Evolutionary conservation across 2,888 invertebrate genomes (phyloP).

Genomic region (Pyrochroa serraticornis): DNA sequence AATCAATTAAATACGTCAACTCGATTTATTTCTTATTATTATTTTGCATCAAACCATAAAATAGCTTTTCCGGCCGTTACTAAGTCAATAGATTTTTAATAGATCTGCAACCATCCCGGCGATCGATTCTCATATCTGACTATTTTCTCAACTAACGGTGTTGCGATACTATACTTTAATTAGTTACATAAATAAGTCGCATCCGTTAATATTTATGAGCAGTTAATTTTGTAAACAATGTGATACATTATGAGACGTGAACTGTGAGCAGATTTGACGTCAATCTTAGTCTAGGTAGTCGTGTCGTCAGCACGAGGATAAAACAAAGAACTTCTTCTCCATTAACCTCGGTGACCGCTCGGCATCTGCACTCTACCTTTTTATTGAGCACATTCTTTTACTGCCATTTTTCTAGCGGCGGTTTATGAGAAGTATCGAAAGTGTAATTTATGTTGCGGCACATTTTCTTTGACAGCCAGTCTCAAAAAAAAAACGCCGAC

Average conservation of each 20-base stretch:
- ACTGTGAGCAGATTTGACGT: slow-evolving; percentile 4
- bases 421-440: slow-evolving; percentile 10
- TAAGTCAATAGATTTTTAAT: too few species aligned
- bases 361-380: slow-evolving; percentile 7
- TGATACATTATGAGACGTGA: slow-evolving; percentile 6
- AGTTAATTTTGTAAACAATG: slow-evolving; percentile 10
- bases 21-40: too few species aligned
- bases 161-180: too few species aligned
- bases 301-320: slow-evolving; percentile 11
- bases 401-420: slow-evolving; percentile 4
- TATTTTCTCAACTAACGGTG: too few species aligned
- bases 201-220: slow-evolving; percentile 7
- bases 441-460: slow-evolving; percentile 13
- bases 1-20: too few species aligned
- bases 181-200: slow-evolving; percentile 3
- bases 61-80: too few species aligned
- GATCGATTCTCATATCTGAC: too few species aligned
- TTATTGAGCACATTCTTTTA: neutral
- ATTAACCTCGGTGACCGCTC: slow-evolving; percentile 16
- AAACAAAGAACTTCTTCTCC: slow-evolving; percentile 15
- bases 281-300: slow-evolving; percentile 7
- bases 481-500: slow-evolving; percentile 2
- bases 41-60: too few species aligned
- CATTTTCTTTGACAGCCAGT: slow-evolving; percentile 10
- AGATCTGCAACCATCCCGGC: too few species aligned